Evolutionary conservation across 2,888 invertebrate genomes (phyloP), one percentile per base, ranked within the genome.

Genomic region (Xanthorhoe designata): DNA sequence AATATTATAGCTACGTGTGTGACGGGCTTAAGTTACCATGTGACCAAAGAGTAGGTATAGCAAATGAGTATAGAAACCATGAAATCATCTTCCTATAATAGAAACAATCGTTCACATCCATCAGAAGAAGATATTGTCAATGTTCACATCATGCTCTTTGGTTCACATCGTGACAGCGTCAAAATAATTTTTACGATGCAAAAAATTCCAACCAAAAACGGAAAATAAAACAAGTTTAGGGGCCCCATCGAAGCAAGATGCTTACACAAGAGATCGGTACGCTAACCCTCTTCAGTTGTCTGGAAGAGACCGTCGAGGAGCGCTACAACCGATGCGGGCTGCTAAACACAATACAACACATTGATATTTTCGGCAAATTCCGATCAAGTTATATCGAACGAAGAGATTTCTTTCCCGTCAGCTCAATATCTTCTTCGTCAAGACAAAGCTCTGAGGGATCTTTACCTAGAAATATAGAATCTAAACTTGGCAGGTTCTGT

Each of bases 321-420:
- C 75, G 78, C 0, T 84, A 82, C 57, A 72, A 72, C 19, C 77
- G 71, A 62, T 86, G 86, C 55, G 61, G 57, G 2, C 66, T 81
- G 32, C 64, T 82, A 2, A 80, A 83, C 15, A 64, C 71, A 0
- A 80, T 87, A 10, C 83, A 87, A 58, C 87, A 87, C 50, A 82
- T 87, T 0, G 86, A 88, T 62, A 84, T 87, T 8, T 80, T 74
- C 35, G 86, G 86, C 0, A 83, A 78, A 58, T 68, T 53, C 1
- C 69, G 72, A 1, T 61, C 74, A 0, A 77, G 63, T 35, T 81
- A 81, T 45, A 51, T 65, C 0, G 78, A 79, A 32, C 69, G 54
- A 0, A 59, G 42, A 0, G n/a, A 7, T 0, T 10, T 29, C 10
- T 59, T 67, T 10, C 42, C 71, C 0, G 61, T 80, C 0, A 74